These are phyloP conservation scores for Latrodectus elegans DNA, from an alignment of 2,888 invertebrate species.

Conservation along the genomic window DNA sequence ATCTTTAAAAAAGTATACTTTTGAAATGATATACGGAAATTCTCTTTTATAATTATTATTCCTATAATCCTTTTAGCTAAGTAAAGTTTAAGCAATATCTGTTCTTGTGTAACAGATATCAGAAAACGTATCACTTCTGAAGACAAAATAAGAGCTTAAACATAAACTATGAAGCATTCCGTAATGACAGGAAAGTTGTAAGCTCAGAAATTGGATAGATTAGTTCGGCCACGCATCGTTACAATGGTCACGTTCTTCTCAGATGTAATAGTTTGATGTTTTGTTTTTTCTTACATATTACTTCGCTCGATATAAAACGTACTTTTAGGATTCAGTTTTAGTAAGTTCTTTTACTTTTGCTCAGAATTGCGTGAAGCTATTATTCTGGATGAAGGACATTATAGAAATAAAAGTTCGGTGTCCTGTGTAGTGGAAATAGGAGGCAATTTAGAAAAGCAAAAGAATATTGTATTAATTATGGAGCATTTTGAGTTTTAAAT, in stretches of 20 bases:
- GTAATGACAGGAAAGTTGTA: constrained; percentile 54
- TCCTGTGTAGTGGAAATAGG: no score
- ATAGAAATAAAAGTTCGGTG: no score
- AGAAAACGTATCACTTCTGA: constrained; percentile 7
- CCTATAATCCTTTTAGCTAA: constrained; percentile 40
- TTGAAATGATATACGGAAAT: no score
- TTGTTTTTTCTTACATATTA: not conserved
- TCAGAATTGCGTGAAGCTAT: no score
- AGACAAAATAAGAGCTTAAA: constrained; percentile 19
- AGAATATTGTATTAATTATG: no score
- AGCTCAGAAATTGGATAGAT: constrained; percentile 60
- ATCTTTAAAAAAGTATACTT: no score
- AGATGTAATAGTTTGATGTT: constrained; percentile 13
- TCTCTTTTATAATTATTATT: constrained; percentile 9
- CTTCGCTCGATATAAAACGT: no score
- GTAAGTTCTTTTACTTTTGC: no score
- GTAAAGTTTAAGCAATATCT: constrained; percentile 10
- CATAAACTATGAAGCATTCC: constrained; percentile 25
- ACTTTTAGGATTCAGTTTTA: no score
- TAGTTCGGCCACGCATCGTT: constrained; percentile 33
- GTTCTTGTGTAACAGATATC: constrained; percentile 30
- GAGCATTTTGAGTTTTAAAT: no score
- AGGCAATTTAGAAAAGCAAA: no score
- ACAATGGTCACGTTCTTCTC: constrained; percentile 39
- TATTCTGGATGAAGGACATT: no score